phyloP scores from a whole-genome alignment of 2,888 invertebrate species.

The Synergus itoensis region DNA sequence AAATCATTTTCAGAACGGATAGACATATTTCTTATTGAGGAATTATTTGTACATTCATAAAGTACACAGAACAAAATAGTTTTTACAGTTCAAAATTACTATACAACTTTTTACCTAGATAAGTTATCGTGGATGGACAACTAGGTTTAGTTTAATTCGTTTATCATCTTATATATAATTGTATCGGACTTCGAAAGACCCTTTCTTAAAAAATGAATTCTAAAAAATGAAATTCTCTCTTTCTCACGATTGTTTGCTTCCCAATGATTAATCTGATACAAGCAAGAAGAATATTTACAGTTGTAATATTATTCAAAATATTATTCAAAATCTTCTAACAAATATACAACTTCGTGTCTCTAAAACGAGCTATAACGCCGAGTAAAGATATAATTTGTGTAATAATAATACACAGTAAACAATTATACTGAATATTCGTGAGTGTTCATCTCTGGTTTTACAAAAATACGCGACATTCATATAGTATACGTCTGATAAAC shows the following conservation, averaged over 20 bases:
- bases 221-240: slow-evolving; percentile 13
- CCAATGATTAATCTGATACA: not conserved
- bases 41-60: slow-evolving; percentile 44
- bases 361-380: slow-evolving; percentile 27
- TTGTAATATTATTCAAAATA: slow-evolving; percentile 71
- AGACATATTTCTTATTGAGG: slow-evolving; percentile 47
- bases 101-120: slow-evolving; percentile 10
- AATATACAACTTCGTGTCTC: slow-evolving; percentile 50
- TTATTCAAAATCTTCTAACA: slow-evolving; percentile 59
- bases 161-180: slow-evolving; percentile 18
- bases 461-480: slow-evolving; percentile 40
- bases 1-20: not conserved
- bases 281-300: slow-evolving; percentile 64
- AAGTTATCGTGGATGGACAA: slow-evolving; percentile 22
- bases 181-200: slow-evolving; percentile 12
- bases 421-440: slow-evolving; percentile 24
- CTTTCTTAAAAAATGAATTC: slow-evolving; percentile 12
- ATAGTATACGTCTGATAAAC: slow-evolving; percentile 25
- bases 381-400: slow-evolving; percentile 31
- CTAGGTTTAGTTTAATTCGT: not conserved
- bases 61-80: slow-evolving; percentile 35
- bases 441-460: slow-evolving; percentile 6
- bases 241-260: not conserved
- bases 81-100: slow-evolving; percentile 4
- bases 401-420: slow-evolving; percentile 20